These are phyloP conservation scores for Thera obeliscata DNA, from an alignment of 2,888 invertebrate species.

Conservation along the genomic window DNA sequence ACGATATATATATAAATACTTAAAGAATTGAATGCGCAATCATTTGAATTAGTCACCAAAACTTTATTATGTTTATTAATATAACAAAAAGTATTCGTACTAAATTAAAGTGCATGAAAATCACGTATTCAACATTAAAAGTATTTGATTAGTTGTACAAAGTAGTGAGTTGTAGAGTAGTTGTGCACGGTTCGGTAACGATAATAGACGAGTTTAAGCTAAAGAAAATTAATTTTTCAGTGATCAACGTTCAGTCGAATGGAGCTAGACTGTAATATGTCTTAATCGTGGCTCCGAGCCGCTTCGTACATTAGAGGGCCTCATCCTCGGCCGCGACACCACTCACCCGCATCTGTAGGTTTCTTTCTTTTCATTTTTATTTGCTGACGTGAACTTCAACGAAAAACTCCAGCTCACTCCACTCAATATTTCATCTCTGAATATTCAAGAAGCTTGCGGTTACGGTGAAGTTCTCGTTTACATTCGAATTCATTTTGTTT, in stretches of 20 bases:
- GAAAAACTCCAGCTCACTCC: not conserved
- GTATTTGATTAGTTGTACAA: slow-evolving; percentile 39
- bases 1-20: not conserved
- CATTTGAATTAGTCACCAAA: slow-evolving; percentile 5
- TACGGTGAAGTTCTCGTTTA: slow-evolving; percentile 38
- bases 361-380: slow-evolving; percentile 69
- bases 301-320: slow-evolving; percentile 70
- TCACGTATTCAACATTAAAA: slow-evolving; percentile 32
- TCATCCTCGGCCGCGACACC: slow-evolving; percentile 77
- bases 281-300: slow-evolving; percentile 63
- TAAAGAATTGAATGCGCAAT: slow-evolving; percentile 8
- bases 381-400: slow-evolving; percentile 48
- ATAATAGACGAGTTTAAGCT: slow-evolving; percentile 60
- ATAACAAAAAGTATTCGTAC: slow-evolving; percentile 12
- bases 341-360: slow-evolving; percentile 79
- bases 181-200: slow-evolving; percentile 70
- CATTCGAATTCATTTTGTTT: slow-evolving; percentile 36
- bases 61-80: slow-evolving; percentile 1
- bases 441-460: slow-evolving; percentile 26
- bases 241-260: slow-evolving; percentile 78
- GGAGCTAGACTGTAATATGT: slow-evolving; percentile 78
- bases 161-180: slow-evolving; percentile 44
- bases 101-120: slow-evolving; percentile 49
- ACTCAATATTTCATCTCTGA: slow-evolving; percentile 10
- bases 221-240: slow-evolving; percentile 81